Evolutionary conservation across 2,113 vertebrate species (phyloP), one percentile per base, ranked within the genome.

Genomic region (Chunga burmeisteri): DNA sequence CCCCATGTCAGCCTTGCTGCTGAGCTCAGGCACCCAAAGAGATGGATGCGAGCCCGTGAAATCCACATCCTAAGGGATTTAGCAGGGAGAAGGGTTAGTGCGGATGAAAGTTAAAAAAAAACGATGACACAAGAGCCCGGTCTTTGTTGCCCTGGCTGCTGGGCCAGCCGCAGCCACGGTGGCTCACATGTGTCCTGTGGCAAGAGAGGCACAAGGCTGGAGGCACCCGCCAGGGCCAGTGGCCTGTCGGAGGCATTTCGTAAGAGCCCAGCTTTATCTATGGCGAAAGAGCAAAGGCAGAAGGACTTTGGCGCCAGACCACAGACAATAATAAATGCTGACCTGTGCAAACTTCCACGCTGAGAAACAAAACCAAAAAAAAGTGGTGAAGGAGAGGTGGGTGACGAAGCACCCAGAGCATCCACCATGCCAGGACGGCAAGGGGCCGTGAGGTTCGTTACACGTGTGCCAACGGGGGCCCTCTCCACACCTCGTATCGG

Each of bases 111-210:
- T 30, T 2, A 80, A 72, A 67, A 49, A 34, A 50, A 46, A 46
- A 14, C 1, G 1, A 65, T 3, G 9, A 65, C 3, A 3, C 18
- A 55, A 65, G 56, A 88, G 58, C 47, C 40, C 1, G 0, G 26
- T 42, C 34, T 34, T 81, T 1, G 2, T 61, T 78, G 40, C 75
- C 62, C 53, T 74, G 86, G 91, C 88, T 94, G 86, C 53, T 85
- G 93, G 83, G 62, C 94, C 95, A 97, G 93, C 94, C 94, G 17
- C 85, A 96, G 87, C 93, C 59, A 63, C 7, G 55, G 71, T 7
- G 4, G 75, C 78, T 94, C 47, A 20, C 8, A 8, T 0, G 16
- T 50, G 46, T 85, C 53, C 73, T 63, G 26, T 30, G 67, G 42
- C 5, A 6, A 68, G 62, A 78, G 38, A 90, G 46, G 73, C 26